Base-by-base conservation (phyloP, 64 coral and sea anemone genomes). In the Pocillopora damicornis region DNA sequence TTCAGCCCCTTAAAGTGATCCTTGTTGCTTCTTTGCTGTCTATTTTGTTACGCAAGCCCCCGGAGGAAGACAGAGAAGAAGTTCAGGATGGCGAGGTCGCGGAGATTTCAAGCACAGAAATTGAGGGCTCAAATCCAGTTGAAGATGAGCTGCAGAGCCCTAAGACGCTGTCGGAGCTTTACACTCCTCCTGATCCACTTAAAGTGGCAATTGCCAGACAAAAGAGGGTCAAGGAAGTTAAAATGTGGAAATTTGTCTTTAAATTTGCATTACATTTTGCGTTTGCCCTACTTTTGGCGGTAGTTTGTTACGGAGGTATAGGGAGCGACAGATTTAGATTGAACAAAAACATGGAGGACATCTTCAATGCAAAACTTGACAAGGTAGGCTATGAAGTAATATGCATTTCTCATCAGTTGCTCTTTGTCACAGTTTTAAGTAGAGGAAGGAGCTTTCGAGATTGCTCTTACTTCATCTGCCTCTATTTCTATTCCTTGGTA, bases 1-100 rank as follows among this genome's bases (percentile, higher is more conserved):
- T 79, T 42, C 91, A 98, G 38, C 95, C 95, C 2, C 20, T 93
- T 14, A 98, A 98, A 67, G 89, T 98, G 1, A 18, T 93, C 14
- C 16, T 89, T 11, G 74, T 95, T 10, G 94, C 87, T 51, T 64
- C 88, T 25, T 15, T 92, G 42, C 80, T 95, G 5, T 81, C 94
- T 37, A 38, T 89, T 15, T 81, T 95, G 56, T 89, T 95, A 74
- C 86, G 90, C 13, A 91, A 89, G 35, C 94, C 94, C 7, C 86
- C 90, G 26, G 94, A 95, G 75, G 94, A 95, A 38, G 94, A 81
- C 13, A 60, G 58, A 16, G 59, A 92, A 16, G 86, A 87, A 36
- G 38, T 83, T 4, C 78, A 87, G 15, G 74, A 34, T n/a, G 65
- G 73, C 12, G 22, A 86, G 16, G 26, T 60, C 42, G 14, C 36